These are phyloP conservation scores for Lepus timidus DNA, from an alignment of 2,113 vertebrate genomes.

Conservation along the genomic window DNA sequence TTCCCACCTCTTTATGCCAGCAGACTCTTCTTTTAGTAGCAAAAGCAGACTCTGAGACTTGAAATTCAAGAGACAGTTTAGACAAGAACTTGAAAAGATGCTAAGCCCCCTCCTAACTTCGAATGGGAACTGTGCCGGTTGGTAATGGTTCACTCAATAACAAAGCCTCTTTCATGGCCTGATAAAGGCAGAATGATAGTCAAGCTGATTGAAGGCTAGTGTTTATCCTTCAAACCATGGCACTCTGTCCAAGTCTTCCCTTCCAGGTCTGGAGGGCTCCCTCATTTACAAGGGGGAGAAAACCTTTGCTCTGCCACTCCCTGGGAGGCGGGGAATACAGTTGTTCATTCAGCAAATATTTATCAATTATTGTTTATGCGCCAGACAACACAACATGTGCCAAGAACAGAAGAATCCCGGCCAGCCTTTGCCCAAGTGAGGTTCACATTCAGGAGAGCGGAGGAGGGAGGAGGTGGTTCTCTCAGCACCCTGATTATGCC, in stretches of 20 bases:
- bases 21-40: constrained; percentile 24
- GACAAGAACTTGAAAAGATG: constrained; percentile 29
- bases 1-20: neutral
- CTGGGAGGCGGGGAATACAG: neutral
- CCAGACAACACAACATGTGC: constrained; percentile 25
- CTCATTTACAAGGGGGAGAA: neutral
- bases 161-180: constrained; percentile 36
- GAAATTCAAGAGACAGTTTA: constrained; percentile 43
- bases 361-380: constrained; percentile 26
- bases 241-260: constrained; percentile 13
- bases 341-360: constrained; percentile 64
- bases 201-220: constrained; percentile 35
- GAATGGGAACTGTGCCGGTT: neutral
- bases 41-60: neutral
- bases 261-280: neutral
- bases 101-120: neutral
- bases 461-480: too few relatives aligned
- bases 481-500: neutral
- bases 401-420: constrained; percentile 21
- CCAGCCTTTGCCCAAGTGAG: neutral
- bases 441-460: neutral
- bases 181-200: constrained; percentile 18
- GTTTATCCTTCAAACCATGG: constrained; percentile 32
- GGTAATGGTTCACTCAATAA: neutral
- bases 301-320: neutral